Conservation (phyloP, 2,797 vertebrate genomes). For the Platalea minor region DNA sequence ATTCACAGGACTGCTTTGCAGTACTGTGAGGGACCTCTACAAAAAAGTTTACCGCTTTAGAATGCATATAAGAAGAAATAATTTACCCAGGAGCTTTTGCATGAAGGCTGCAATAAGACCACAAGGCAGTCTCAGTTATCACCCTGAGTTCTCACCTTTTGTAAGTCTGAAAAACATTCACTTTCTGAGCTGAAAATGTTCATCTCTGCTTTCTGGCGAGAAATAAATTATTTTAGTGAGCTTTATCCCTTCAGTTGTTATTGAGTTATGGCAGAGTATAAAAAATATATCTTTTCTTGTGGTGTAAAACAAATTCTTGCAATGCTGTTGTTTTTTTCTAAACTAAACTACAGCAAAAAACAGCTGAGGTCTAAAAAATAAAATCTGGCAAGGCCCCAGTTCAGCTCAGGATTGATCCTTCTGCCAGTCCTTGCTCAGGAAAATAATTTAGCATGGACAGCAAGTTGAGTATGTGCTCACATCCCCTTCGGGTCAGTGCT, state of each 20-base stretch:
- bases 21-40: not conserved
- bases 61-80: not conserved
- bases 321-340: not conserved
- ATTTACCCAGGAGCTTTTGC: not conserved
- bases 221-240: not conserved
- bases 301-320: not conserved
- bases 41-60: not conserved
- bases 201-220: not conserved
- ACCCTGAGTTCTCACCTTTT: not conserved
- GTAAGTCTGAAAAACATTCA: not conserved
- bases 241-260: not conserved
- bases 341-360: not conserved
- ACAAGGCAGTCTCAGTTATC: not conserved
- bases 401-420: not conserved
- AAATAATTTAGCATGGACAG: not conserved
- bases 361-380: not conserved
- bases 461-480: not conserved
- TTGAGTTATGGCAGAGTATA: not conserved
- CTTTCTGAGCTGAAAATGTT: not conserved
- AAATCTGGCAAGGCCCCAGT: not conserved
- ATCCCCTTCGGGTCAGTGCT: not conserved
- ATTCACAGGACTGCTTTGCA: rapidly evolving
- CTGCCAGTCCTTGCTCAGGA: not conserved
- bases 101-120: not conserved
- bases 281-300: not conserved